These are phyloP conservation scores for Lasaia peninsularis DNA, from an alignment of 1,140 invertebrate species.

Conservation along the genomic window DNA sequence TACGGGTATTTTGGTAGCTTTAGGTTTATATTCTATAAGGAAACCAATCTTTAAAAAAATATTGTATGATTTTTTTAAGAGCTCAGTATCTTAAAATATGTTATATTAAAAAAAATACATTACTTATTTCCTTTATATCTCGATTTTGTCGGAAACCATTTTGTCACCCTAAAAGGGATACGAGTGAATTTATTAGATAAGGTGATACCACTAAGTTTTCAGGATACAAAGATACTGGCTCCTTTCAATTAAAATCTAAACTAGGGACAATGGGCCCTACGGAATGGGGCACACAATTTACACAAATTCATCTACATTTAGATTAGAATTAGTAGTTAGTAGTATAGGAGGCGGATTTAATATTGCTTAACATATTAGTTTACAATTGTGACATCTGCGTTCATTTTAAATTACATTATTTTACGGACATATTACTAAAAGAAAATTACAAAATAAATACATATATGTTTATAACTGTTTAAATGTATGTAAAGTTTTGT, in stretches of 20 bases:
- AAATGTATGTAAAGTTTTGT: too few species aligned
- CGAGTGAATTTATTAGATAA: constrained; percentile 22
- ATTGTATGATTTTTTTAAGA: too few species aligned
- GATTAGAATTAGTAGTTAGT: constrained; percentile 35
- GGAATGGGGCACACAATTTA: constrained; percentile 33
- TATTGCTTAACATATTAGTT: background rate
- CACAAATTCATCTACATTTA: constrained; percentile 43
- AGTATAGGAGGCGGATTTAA: constrained; percentile 1
- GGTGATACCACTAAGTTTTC: constrained; percentile 20
- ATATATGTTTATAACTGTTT: too few species aligned
- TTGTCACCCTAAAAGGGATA: constrained; percentile 12
- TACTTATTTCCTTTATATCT: background rate
- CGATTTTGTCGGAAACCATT: background rate
- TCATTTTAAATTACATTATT: too few species aligned
- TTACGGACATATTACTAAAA: too few species aligned
- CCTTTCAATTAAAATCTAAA: constrained; percentile 44
- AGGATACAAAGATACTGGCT: constrained; percentile 20
- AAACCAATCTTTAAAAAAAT: too few species aligned
- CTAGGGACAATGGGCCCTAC: constrained; percentile 28
- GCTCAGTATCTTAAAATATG: too few species aligned
- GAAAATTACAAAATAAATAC: too few species aligned
- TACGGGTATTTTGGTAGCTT: too few species aligned
- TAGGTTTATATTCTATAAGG: too few species aligned
- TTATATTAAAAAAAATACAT: too few species aligned
- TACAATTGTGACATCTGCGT: background rate